Conservation (phyloP, 2,888 invertebrate species). For the Mellilla xanthometata region DNA sequence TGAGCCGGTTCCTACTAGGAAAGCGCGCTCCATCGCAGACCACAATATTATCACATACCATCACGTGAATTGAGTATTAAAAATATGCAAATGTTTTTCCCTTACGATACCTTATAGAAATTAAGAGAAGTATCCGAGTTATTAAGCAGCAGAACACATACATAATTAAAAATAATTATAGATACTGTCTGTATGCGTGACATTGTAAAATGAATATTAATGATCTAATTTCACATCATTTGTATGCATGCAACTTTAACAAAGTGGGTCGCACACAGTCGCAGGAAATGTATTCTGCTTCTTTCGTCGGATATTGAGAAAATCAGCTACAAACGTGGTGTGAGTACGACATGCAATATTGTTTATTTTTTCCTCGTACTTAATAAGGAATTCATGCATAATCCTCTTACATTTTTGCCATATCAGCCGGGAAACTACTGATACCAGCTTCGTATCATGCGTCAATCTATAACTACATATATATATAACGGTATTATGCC, state of each 20-base stretch:
- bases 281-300: slow-evolving; percentile 18
- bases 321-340: slow-evolving; percentile 6
- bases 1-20: too few species aligned
- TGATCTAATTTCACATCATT: slow-evolving; percentile 21
- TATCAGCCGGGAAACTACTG: neutral
- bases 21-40: too few species aligned
- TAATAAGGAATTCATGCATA: slow-evolving; percentile 4
- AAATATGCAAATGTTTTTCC: too few species aligned
- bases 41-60: too few species aligned
- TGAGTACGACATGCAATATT: slow-evolving; percentile 3
- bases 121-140: neutral
- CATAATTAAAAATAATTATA: slow-evolving; percentile 16
- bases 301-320: slow-evolving; percentile 14
- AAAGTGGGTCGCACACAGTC: slow-evolving; percentile 19
- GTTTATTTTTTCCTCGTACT: slow-evolving; percentile 6
- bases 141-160: neutral
- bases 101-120: too few species aligned
- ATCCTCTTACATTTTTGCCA: neutral
- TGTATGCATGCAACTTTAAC: slow-evolving; percentile 22
- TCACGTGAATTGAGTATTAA: too few species aligned
- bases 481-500: too few species aligned
- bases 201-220: slow-evolving; percentile 20
- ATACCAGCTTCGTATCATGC: too few species aligned
- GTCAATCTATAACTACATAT: too few species aligned
- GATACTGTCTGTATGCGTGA: slow-evolving; percentile 9